phyloP scores from a whole-genome alignment of 2,797 vertebrate genomes.

The Coccyzus lansbergi region DNA sequence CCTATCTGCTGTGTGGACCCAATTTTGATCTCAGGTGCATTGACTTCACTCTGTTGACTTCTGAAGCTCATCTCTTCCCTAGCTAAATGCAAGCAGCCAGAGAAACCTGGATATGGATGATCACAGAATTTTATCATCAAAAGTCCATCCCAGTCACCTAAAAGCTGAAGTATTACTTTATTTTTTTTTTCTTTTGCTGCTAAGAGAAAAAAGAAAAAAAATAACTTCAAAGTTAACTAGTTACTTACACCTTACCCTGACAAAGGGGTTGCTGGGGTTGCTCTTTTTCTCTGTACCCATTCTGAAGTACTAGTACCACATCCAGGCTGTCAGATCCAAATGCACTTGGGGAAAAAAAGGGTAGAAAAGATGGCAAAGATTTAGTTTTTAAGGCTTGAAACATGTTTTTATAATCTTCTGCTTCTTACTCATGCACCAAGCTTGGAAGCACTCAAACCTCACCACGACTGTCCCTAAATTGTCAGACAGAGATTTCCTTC shows the following conservation, averaged over 20 bases:
- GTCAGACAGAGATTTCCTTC: neutral
- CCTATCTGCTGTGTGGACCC: neutral
- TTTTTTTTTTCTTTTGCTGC: neutral
- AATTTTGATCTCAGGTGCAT: neutral
- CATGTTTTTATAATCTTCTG: neutral
- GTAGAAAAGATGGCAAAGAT: neutral
- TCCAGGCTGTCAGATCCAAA: constrained; percentile 81
- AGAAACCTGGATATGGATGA: neutral
- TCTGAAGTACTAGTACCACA: constrained; percentile 75
- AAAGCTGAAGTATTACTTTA: neutral
- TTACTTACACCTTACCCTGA: constrained; percentile 77
- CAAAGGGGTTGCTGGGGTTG: constrained; percentile 78
- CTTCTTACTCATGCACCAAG: neutral
- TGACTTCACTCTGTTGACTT: neutral
- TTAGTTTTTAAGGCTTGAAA: neutral
- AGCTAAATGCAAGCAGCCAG: neutral
- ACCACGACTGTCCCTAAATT: neutral
- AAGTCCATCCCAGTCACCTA: neutral
- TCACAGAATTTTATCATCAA: neutral
- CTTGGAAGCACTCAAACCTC: neutral
- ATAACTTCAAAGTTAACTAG: constrained; percentile 77
- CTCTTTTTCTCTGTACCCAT: constrained; percentile 75
- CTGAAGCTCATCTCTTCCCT: neutral
- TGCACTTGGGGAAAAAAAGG: constrained; percentile 16
- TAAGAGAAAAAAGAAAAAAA: constrained; percentile 67